phyloP scores from a whole-genome alignment of 2,888 invertebrate genomes.

The Clanis bilineata region DNA sequence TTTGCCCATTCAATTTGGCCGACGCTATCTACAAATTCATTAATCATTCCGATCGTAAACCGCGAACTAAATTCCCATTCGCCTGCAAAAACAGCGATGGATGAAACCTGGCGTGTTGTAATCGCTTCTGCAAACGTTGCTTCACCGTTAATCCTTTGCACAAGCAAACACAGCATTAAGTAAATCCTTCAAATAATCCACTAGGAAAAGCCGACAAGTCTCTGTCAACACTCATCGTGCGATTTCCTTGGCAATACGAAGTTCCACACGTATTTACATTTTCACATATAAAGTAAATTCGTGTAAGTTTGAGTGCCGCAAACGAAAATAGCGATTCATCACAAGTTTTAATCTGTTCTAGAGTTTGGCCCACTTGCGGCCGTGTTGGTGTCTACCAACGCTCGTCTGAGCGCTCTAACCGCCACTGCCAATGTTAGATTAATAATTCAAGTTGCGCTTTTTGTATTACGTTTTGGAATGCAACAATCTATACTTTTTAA shows the following conservation, averaged over 20 bases:
- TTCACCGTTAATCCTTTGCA: conserved; percentile 59
- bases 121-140: conserved; percentile 60
- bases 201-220: conserved; percentile 70
- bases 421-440: background rate
- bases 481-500: background rate
- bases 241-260: conserved; percentile 70
- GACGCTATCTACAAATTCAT: conserved; percentile 42
- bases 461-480: background rate
- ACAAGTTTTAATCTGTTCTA: conserved; percentile 78
- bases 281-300: conserved; percentile 77
- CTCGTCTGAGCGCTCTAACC: conserved; percentile 14
- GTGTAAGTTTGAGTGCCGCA: conserved; percentile 65
- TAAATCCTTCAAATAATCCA: conserved; percentile 77
- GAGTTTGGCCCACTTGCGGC: conserved; percentile 71
- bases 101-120: conserved; percentile 50
- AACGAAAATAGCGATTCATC: conserved; percentile 78
- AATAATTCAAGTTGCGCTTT: background rate
- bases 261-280: conserved; percentile 76
- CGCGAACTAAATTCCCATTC: conserved; percentile 43
- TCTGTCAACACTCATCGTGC: conserved; percentile 72
- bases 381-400: too few relatives aligned
- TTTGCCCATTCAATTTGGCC: conserved; percentile 47
- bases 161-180: conserved; percentile 72
- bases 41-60: conserved; percentile 42
- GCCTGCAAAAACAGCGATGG: conserved; percentile 56